These are phyloP conservation scores for Chaitophorus viminalis DNA, from an alignment of 2,888 invertebrate species.

Conservation along the genomic window DNA sequence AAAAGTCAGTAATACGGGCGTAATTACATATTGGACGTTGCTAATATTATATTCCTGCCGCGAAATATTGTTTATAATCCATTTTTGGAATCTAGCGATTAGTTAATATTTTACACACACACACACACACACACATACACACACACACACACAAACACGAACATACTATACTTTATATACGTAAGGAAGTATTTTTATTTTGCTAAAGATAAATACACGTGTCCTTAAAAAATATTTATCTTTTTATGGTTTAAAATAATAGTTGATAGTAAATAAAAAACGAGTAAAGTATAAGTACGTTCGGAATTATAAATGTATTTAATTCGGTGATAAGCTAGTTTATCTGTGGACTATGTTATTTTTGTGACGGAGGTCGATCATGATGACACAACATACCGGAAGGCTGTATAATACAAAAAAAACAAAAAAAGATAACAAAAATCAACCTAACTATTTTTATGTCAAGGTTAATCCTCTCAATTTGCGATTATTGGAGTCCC, in stretches of 20 bases:
- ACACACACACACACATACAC: not conserved
- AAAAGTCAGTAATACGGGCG: not conserved
- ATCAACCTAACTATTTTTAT: not conserved
- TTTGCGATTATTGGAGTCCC: constrained; percentile 37
- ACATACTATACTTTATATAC: too few relatives aligned
- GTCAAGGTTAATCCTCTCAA: constrained; percentile 36
- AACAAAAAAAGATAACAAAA: constrained; percentile 16
- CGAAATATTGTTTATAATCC: not conserved
- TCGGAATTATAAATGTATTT: constrained; percentile 22
- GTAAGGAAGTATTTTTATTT: not conserved
- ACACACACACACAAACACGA: not conserved
- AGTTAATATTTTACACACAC: not conserved
- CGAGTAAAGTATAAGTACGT: not conserved
- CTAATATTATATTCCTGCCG: not conserved
- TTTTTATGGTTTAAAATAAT: constrained; percentile 4
- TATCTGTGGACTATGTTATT: constrained; percentile 9
- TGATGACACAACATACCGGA: not conserved
- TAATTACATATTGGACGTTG: not conserved
- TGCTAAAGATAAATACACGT: not conserved
- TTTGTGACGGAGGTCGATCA: constrained; percentile 30
- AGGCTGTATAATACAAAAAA: not conserved
- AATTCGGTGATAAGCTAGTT: constrained; percentile 33
- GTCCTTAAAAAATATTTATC: constrained; percentile 21
- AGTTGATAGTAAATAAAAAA: constrained; percentile 20
- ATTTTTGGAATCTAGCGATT: constrained; percentile 23